A percentile compares a stretch with the other conserved stretches of the same genome.
Conservation (phyloP, 2,113 vertebrate genomes). For the Anseranas semipalmata region DNA sequence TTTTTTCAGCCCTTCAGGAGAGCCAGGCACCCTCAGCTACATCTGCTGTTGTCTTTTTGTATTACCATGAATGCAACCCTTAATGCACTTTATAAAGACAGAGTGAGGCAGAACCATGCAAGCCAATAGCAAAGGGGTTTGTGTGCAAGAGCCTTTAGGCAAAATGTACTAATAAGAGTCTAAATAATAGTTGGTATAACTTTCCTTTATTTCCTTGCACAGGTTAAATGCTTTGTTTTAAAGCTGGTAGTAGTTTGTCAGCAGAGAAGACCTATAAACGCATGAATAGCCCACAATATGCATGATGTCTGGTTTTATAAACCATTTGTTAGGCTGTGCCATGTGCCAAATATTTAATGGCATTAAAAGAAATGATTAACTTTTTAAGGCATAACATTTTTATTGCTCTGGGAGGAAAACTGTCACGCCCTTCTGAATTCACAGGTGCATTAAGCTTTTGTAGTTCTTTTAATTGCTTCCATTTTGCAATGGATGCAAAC, state of each 20-base stretch:
- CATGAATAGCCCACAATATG: background rate
- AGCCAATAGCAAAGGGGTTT: background rate
- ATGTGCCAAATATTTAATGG: background rate
- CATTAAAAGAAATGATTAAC: background rate
- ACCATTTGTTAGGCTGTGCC: background rate
- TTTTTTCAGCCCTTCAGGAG: background rate
- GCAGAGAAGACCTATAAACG: background rate
- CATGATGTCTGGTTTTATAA: background rate
- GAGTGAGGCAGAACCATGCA: background rate
- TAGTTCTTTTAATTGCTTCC: background rate
- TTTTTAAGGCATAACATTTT: background rate
- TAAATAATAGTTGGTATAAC: background rate
- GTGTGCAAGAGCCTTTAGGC: background rate
- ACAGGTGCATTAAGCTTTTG: background rate
- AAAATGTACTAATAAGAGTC: background rate
- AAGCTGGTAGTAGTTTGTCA: background rate
- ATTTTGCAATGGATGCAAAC: background rate
- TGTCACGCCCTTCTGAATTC: background rate
- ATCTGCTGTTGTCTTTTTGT: background rate
- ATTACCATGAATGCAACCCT: background rate
- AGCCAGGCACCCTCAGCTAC: background rate
- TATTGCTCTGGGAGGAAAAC: background rate
- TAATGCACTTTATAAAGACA: background rate
- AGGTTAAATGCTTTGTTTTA: background rate
- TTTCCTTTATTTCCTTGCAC: background rate